These are phyloP conservation scores for Bombus sibiricus DNA, from an alignment of 1,140 invertebrate genomes.

Conservation along the genomic window DNA sequence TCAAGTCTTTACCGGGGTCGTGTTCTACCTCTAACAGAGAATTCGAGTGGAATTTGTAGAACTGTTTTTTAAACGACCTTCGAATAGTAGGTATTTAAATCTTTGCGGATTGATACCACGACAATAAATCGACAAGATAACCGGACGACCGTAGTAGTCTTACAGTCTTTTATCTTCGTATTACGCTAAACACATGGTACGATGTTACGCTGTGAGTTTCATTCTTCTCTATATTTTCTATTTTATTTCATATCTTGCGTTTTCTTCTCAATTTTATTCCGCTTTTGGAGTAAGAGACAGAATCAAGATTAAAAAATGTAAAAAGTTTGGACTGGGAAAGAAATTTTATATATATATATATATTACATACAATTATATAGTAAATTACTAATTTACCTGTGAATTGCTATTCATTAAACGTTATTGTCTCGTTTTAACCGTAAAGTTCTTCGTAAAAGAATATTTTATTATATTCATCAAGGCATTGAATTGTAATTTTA, in stretches of 20 bases:
- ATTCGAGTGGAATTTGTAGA: constrained; percentile 10
- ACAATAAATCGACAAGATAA: neutral
- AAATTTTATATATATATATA: neutral
- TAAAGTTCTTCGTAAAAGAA: neutral
- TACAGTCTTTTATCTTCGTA: neutral
- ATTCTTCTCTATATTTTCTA: neutral
- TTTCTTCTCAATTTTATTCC: neutral
- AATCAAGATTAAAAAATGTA: neutral
- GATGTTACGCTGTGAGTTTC: neutral
- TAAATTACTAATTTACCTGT: no score
- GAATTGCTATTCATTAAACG: neutral
- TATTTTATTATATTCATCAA: neutral
- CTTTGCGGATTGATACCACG: neutral
- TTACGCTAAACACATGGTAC: neutral
- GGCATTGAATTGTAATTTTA: neutral
- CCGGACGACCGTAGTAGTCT: neutral
- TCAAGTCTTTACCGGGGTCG: constrained; percentile 33
- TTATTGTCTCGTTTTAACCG: neutral
- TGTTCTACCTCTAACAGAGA: constrained; percentile 27
- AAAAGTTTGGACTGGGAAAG: no score
- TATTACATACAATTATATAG: neutral
- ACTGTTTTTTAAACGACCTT: constrained; percentile 5
- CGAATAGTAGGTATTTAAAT: constrained; percentile 1
- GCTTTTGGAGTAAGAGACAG: neutral
- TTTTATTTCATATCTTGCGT: neutral